Conservation (phyloP, 2,888 invertebrate genomes). For the Chalcosyrphus nemorum region DNA sequence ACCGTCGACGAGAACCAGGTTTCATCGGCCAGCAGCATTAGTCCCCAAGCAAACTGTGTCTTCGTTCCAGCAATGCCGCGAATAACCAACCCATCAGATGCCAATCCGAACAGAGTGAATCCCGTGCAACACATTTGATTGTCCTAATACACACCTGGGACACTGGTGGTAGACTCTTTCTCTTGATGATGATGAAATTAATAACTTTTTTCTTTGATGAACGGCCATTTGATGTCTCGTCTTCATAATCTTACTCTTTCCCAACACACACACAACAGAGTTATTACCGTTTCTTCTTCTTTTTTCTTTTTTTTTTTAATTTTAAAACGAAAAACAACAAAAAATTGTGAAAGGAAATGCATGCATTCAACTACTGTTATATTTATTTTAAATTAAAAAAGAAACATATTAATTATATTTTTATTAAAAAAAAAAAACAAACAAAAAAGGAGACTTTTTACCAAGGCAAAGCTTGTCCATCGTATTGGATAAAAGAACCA, state of each 20-base stretch:
- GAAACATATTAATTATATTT: conserved; percentile 70
- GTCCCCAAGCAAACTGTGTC: conserved; percentile 74
- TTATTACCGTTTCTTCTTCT: conserved; percentile 30
- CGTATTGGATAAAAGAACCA: conserved; percentile 90
- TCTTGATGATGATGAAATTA: too few relatives aligned
- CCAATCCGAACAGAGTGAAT: conserved; percentile 54
- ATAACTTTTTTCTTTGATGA: conserved; percentile 46
- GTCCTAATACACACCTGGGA: background rate
- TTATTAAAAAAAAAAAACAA: conserved; percentile 55
- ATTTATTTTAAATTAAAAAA: conserved; percentile 73
- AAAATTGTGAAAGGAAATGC: conserved; percentile 68
- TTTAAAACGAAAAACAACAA: conserved; percentile 42
- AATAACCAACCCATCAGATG: conserved; percentile 53
- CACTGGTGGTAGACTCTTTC: conserved; percentile 23
- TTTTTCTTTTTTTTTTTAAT: conserved; percentile 44
- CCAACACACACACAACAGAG: conserved; percentile 29
- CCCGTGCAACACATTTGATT: conserved; percentile 76
- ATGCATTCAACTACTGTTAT: conserved; percentile 72
- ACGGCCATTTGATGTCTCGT: conserved; percentile 64
- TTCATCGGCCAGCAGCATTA: conserved; percentile 61
- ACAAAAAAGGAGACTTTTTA: conserved; percentile 80
- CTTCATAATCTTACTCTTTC: conserved; percentile 35
- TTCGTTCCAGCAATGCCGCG: conserved; percentile 75
- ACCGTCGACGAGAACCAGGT: conserved; percentile 38
- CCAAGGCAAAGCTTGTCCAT: conserved; percentile 90